phyloP scores from a whole-genome alignment of 2,888 invertebrate species.

The Agonopterix subpropinquella region DNA sequence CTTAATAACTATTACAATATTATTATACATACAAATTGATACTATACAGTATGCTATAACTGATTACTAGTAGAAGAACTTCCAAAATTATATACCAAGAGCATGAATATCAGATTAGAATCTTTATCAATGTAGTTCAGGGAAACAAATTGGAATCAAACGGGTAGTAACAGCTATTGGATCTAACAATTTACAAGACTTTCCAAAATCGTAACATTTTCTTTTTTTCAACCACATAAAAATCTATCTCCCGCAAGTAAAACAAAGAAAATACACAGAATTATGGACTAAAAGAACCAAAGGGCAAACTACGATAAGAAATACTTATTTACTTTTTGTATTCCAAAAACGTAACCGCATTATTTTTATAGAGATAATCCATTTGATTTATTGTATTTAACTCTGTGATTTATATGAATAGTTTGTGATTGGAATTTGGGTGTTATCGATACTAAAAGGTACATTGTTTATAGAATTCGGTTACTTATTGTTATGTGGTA shows the following conservation, averaged over 20 bases:
- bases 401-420: conserved; percentile 23
- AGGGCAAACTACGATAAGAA: conserved; percentile 20
- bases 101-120: no score
- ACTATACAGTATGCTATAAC: no score
- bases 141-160: no score
- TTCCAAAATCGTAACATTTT: no score
- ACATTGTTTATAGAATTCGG: neutral
- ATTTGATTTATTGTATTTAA: conserved; percentile 25
- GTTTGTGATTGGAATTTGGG: conserved; percentile 21
- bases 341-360: conserved; percentile 22
- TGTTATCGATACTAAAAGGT: conserved; percentile 5
- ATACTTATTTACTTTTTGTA: conserved; percentile 21
- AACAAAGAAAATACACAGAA: conserved; percentile 18
- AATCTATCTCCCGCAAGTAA: conserved; percentile 4
- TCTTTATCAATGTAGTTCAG: no score
- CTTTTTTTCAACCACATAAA: neutral
- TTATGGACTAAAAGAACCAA: conserved; percentile 13
- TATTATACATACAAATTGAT: no score
- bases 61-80: no score
- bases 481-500: no score
- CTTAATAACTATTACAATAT: no score
- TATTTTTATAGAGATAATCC: conserved; percentile 30
- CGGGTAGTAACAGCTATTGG: no score
- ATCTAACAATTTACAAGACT: no score
- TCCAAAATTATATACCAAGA: no score